Conservation (phyloP, 2,888 invertebrate genomes). For the Diadromus collaris region DNA sequence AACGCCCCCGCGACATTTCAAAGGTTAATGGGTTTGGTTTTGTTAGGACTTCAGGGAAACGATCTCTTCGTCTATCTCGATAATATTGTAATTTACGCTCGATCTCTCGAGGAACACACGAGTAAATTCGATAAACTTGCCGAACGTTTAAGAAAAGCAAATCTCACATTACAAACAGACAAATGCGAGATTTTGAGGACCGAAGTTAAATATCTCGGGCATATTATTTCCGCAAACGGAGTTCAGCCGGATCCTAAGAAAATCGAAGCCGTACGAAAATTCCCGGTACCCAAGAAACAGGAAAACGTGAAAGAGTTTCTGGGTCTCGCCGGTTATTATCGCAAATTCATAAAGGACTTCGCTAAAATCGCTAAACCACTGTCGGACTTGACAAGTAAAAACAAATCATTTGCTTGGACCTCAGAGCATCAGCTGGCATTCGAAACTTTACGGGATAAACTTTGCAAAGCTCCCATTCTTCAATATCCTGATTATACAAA, state of each 20-base stretch:
- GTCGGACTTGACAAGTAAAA: conserved; percentile 17
- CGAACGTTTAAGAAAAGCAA: conserved; percentile 13
- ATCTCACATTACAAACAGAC: conserved; percentile 35
- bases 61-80: not conserved
- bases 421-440: conserved; percentile 20
- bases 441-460: conserved; percentile 17
- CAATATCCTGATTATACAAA: conserved; percentile 17
- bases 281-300: conserved; percentile 11
- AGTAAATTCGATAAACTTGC: conserved; percentile 14
- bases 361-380: conserved; percentile 14
- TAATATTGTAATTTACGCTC: not conserved
- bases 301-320: conserved; percentile 27
- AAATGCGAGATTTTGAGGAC: conserved; percentile 44
- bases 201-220: conserved; percentile 45
- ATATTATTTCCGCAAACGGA: conserved; percentile 37
- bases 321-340: conserved; percentile 23
- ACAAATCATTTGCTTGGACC: conserved; percentile 11
- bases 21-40: not conserved
- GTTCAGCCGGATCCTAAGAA: conserved; percentile 40
- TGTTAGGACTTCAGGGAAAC: not conserved
- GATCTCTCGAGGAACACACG: conserved; percentile 49
- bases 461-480: conserved; percentile 18
- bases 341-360: conserved; percentile 19
- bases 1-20: conserved; percentile 67
- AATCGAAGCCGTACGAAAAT: conserved; percentile 36